Conservation (phyloP, 2,113 vertebrate genomes). For the Sclerurus mexicanus region DNA sequence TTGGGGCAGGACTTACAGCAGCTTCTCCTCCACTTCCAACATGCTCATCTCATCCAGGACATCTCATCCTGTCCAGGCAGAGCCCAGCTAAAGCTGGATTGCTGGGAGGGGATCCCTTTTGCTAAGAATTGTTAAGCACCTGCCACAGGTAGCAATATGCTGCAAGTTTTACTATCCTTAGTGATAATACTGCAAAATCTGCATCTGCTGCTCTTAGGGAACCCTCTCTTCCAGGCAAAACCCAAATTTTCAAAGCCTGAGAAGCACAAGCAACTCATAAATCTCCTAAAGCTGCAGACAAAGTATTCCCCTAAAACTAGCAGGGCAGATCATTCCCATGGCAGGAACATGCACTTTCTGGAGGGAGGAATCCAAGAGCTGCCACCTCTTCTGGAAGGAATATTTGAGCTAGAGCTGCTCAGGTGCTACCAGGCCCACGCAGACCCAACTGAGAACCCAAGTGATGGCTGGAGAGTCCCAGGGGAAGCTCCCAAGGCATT, state of each 20-base stretch:
- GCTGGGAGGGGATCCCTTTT: not conserved
- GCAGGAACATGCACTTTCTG: not conserved
- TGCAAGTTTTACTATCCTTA: not conserved
- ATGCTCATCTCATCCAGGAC: not conserved
- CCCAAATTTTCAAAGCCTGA: not conserved
- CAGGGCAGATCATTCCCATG: not conserved
- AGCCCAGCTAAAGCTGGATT: not conserved
- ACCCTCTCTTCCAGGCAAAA: not conserved
- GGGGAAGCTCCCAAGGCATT: not conserved
- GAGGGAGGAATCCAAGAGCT: not conserved
- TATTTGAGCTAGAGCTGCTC: not conserved
- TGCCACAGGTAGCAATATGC: not conserved
- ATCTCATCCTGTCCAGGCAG: not conserved
- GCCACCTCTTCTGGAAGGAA: not conserved
- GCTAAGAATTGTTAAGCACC: not conserved
- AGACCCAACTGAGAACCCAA: not conserved
- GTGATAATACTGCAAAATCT: not conserved
- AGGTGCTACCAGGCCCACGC: not conserved
- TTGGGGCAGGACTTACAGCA: not conserved
- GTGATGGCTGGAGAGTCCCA: not conserved
- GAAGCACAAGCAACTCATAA: not conserved
- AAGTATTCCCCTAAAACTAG: fast-evolving
- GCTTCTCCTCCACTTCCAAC: not conserved
- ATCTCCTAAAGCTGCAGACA: not conserved
- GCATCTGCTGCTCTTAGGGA: not conserved